These are phyloP conservation scores for Diloba caeruleocephala DNA, from an alignment of 2,888 invertebrate species.

Conservation along the genomic window DNA sequence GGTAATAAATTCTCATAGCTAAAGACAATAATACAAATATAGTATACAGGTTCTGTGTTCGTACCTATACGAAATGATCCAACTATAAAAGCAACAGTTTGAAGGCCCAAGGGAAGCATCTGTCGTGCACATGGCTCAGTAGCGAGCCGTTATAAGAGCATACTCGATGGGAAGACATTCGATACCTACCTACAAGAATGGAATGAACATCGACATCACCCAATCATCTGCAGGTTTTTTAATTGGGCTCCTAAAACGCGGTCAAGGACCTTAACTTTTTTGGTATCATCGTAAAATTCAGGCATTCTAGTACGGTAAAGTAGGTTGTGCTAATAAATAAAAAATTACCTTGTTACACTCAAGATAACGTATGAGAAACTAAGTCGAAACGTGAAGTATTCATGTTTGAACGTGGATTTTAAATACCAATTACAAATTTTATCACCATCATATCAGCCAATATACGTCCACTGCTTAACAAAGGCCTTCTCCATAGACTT, in stretches of 20 bases:
- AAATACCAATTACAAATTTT: constrained; percentile 33
- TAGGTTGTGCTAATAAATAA: constrained; percentile 65
- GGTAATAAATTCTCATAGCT: constrained; percentile 3
- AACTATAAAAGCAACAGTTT: constrained; percentile 59
- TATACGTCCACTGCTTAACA: too few species aligned
- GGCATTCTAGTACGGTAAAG: constrained; percentile 51
- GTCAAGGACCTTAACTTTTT: constrained; percentile 71
- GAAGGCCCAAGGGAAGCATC: constrained; percentile 76
- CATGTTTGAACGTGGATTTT: constrained; percentile 13
- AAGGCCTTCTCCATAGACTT: too few species aligned
- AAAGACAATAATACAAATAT: constrained; percentile 18
- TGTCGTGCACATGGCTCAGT: constrained; percentile 83
- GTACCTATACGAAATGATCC: constrained; percentile 21
- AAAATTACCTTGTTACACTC: constrained; percentile 35
- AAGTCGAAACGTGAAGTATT: constrained; percentile 19
- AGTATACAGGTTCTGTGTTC: constrained; percentile 18
- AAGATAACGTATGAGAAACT: constrained; percentile 34
- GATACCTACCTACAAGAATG: constrained; percentile 65
- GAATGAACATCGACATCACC: constrained; percentile 67
- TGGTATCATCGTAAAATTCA: constrained; percentile 59
- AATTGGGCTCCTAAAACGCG: constrained; percentile 65
- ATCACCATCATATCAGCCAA: too few species aligned
- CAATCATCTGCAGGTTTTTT: constrained; percentile 71
- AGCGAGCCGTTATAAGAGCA: constrained; percentile 68
- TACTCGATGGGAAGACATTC: constrained; percentile 77